Evolutionary conservation across 1,140 invertebrate genomes (phyloP).

Genomic region (Caenorhabditis briggsae): DNA sequence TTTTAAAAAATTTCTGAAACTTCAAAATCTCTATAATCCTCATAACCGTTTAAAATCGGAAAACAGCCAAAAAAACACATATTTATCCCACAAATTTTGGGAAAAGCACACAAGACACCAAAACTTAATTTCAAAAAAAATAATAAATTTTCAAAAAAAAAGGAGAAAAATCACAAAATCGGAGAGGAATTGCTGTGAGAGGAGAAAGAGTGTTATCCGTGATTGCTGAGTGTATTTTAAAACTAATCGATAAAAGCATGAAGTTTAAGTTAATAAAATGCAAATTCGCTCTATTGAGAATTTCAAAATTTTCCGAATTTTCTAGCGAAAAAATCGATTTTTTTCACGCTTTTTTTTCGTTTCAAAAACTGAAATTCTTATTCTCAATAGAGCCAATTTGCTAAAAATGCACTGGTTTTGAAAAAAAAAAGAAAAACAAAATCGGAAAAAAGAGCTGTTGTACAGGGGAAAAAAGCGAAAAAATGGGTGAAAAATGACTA

Average conservation of each 20-base stretch:
- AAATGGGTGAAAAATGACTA: background rate
- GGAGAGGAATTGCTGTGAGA: background rate
- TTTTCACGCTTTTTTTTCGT: too few relatives aligned
- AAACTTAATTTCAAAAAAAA: background rate
- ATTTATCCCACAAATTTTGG: background rate
- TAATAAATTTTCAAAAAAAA: background rate
- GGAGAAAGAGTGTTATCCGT: background rate
- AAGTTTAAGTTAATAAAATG: background rate
- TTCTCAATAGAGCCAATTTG: too few relatives aligned
- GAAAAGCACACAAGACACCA: background rate
- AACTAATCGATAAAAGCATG: constrained; percentile 40
- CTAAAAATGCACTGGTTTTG: too few relatives aligned
- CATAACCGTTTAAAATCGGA: background rate
- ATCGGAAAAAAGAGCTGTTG: too few relatives aligned
- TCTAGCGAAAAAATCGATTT: too few relatives aligned
- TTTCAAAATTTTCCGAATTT: too few relatives aligned
- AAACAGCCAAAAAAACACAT: background rate
- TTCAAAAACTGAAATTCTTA: too few relatives aligned
- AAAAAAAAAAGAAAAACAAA: too few relatives aligned
- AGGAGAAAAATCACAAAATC: background rate
- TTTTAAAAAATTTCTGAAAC: too few relatives aligned
- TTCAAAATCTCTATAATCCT: too few relatives aligned
- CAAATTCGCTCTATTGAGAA: background rate
- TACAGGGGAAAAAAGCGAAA: background rate
- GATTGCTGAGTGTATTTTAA: background rate